phyloP scores from a whole-genome alignment of 1,140 invertebrate genomes.

The Papilio polytes region DNA sequence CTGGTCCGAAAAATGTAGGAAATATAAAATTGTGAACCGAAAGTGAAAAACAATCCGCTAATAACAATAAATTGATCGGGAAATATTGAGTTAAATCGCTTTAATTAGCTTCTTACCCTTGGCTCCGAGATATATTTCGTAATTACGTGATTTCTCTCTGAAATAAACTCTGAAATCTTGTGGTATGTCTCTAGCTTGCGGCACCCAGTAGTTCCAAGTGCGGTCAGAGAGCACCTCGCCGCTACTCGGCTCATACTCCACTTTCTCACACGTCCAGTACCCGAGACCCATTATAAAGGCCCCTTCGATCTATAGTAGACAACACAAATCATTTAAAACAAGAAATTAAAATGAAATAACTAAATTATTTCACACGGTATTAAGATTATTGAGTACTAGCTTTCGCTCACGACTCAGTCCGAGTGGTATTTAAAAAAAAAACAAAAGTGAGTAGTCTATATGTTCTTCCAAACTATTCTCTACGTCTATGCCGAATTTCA shows the following conservation, averaged over 20 bases:
- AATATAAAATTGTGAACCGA: no score
- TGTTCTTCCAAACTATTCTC: no score
- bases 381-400: no score
- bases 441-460: no score
- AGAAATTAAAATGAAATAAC: not conserved
- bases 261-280: conserved; percentile 89
- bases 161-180: conserved; percentile 90
- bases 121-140: conserved; percentile 85
- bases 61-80: no score
- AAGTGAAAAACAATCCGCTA: no score
- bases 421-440: no score
- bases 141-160: conserved; percentile 86
- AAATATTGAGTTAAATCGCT: not conserved
- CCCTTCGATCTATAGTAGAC: conserved; percentile 75
- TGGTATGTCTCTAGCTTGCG: conserved; percentile 92
- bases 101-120: conserved; percentile 82
- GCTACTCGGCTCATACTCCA: conserved; percentile 85
- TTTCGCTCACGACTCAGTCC: no score
- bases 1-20: no score
- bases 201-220: conserved; percentile 93
- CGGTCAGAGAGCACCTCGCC: conserved; percentile 88
- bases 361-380: not conserved
- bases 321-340: not conserved
- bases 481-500: no score
- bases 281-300: conserved; percentile 93